phyloP scores from a whole-genome alignment of 35 echinoderm and acorn worm genomes.

The Heliocidaris erythrogramma region DNA sequence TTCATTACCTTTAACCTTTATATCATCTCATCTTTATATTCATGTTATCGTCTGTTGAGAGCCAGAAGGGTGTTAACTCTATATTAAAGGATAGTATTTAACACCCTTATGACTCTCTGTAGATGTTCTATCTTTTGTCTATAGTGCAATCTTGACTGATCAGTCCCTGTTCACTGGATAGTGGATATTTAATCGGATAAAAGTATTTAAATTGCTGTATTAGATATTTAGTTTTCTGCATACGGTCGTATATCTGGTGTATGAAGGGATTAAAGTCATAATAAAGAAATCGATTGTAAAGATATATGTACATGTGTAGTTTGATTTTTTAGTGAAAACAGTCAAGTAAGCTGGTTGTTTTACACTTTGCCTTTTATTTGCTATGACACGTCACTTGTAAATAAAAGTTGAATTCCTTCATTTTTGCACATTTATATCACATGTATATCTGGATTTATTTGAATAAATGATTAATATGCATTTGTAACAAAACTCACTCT shows the following conservation, averaged over 20 bases:
- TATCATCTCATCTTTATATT: background rate
- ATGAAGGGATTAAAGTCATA: no score
- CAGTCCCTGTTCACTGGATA: background rate
- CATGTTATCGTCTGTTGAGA: no score
- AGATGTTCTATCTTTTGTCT: background rate
- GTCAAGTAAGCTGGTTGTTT: background rate
- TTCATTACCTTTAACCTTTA: background rate
- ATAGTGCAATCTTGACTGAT: background rate
- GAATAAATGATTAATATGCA: constrained; percentile 6
- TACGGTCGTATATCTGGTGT: background rate
- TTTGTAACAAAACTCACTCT: background rate
- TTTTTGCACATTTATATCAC: constrained; percentile 17
- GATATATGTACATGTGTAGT: no score
- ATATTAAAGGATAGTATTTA: no score
- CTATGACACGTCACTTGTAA: background rate
- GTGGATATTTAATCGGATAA: background rate
- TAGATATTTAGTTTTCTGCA: background rate
- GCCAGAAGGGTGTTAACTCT: no score
- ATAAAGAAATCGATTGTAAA: no score
- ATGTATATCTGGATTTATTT: constrained; percentile 14
- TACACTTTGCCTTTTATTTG: background rate
- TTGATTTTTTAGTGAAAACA: no score
- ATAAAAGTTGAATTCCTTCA: background rate
- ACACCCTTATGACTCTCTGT: no score
- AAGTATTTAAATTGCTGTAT: background rate